Base-by-base conservation (phyloP, 2,113 vertebrate species). In the Alethe diademata region DNA sequence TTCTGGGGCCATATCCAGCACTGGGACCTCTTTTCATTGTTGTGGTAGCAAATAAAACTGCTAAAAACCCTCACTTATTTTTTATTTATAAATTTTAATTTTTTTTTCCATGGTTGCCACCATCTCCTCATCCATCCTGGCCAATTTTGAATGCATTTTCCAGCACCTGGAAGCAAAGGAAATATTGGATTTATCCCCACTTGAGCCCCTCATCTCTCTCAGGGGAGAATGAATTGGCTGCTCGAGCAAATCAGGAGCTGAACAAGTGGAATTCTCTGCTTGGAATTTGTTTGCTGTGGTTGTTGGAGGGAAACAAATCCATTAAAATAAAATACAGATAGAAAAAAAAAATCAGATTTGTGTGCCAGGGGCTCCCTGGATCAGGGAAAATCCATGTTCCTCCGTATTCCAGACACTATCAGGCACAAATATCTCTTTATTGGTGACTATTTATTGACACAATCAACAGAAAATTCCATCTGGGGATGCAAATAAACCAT, bases 11-110 rank as follows among this genome's bases (percentile, higher is more conserved):
- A 48, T 29, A 17, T 78, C 75, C 71, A 31, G n/a, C 38, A n/a
- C 7, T 0, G 5, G 24, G 38, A 25, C 0, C 5, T 69, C 31
- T 45, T 74, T 72, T 4, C 5, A 23, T 38, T 78, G 26, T 28
- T 85, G 14, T 7, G 1, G 31, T 0, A 60, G 36, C 4, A 57
- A 56, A 42, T 4, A 43, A 82, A 78, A 23, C 31, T 22, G 16
- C 7, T 45, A 8, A 42, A 71, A 78, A 78, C 7, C 5, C 7
- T 8, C 0, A 2, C 25, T 29, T 13, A 3, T 16, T 23, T 25
- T 33, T 12, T 2, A 7, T 28, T 73, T 48, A 19, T 5, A 26
- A 62, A 12, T 38, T 60, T 26, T 6, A 6, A 5, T 56, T 3
- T 8, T 16, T 13, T 36, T 48, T 73, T 10, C 1, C 50, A 51